Evolutionary conservation across 2,888 invertebrate genomes (phyloP).

Genomic region (Zootermopsis nevadensis): DNA sequence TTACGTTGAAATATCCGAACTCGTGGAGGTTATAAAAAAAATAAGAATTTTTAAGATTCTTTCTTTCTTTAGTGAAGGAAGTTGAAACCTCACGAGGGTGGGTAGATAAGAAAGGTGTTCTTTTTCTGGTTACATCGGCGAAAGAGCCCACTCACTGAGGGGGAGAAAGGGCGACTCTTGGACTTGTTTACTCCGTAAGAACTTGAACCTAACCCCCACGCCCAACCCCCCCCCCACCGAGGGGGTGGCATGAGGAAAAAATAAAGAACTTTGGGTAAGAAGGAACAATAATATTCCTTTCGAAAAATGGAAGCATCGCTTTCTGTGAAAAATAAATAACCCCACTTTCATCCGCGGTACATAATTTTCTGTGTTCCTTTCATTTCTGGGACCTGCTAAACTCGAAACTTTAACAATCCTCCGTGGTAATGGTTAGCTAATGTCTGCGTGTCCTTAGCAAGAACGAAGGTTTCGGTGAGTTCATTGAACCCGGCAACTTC

Average conservation of each 20-base stretch:
- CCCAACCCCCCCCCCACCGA: background rate
- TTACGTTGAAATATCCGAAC: background rate
- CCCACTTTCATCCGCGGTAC: conserved; percentile 2
- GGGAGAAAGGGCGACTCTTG: conserved; percentile 22
- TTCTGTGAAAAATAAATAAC: conserved; percentile 32
- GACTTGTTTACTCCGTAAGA: conserved; percentile 47
- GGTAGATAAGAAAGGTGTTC: conserved; percentile 9
- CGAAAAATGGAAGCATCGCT: background rate
- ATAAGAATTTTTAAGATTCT: background rate
- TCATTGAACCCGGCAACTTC: conserved; percentile 46
- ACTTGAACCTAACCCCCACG: conserved; percentile 33
- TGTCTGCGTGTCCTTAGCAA: background rate
- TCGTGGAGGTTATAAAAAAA: background rate
- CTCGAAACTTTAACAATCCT: background rate
- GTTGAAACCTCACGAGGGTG: background rate
- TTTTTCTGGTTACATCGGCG: background rate
- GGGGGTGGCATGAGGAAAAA: background rate
- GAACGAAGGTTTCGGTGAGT: conserved; percentile 35
- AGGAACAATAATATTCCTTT: conserved; percentile 25
- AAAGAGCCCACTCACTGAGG: background rate
- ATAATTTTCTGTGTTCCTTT: conserved; percentile 11
- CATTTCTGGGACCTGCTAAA: background rate
- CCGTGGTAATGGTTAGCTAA: conserved; percentile 6
- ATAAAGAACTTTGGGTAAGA: conserved; percentile 9
- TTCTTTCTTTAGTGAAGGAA: background rate